Evolutionary conservation across 2,888 invertebrate genomes (phyloP).

Genomic region (Thalpophila matura): DNA sequence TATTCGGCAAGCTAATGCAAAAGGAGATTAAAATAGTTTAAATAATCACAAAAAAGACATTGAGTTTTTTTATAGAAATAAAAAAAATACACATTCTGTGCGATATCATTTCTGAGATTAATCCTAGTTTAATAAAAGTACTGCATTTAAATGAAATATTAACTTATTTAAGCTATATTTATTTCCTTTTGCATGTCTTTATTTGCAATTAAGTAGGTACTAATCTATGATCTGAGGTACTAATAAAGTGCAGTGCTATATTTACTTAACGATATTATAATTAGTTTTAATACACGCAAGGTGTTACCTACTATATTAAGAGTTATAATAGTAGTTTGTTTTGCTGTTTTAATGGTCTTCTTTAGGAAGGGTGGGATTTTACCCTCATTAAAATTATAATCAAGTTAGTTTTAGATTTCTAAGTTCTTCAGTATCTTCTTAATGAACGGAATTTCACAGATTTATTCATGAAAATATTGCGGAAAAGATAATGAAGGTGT

Average conservation of each 20-base stretch:
- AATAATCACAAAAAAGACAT: no score
- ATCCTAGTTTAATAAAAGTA: no score
- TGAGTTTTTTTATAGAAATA: no score
- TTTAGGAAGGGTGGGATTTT: no score
- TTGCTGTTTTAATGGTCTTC: no score
- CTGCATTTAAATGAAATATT: no score
- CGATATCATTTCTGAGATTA: no score
- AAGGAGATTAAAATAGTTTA: no score
- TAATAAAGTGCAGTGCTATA: constrained; percentile 23
- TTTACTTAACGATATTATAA: background rate
- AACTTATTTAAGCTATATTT: background rate
- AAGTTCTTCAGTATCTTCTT: constrained; percentile 10
- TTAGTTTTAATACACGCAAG: constrained; percentile 20
- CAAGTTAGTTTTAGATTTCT: constrained; percentile 35
- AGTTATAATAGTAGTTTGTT: background rate
- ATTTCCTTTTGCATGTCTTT: background rate
- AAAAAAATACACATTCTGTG: no score
- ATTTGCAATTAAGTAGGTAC: no score
- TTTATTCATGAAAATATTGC: constrained; percentile 11
- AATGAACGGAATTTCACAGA: constrained; percentile 12
- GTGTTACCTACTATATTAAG: background rate
- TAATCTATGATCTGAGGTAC: no score
- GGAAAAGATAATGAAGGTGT: constrained; percentile 34
- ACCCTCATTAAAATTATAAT: constrained; percentile 11
- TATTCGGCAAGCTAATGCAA: no score